Base-by-base conservation (phyloP, 1,140 invertebrate species). In the Papilio polytes region DNA sequence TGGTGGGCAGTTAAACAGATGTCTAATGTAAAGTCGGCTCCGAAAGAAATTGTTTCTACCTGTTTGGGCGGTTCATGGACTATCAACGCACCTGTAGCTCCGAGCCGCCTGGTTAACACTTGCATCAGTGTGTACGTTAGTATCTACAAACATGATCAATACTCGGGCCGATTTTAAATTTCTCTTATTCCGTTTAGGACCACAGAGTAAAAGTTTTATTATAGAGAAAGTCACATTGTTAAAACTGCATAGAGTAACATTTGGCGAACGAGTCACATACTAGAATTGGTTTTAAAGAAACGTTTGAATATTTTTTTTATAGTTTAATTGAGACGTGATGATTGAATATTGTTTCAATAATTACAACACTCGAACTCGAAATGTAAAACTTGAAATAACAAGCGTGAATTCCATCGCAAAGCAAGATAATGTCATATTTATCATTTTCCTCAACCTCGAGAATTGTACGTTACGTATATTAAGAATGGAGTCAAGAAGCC, bases 111-210 rank as follows among this genome's bases (percentile, higher is more conserved):
- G 83, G 81, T 91, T 91, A 91, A 87, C 89, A 87, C 87, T 82
- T 89, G 85, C 86, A 89, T 91, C 83, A 89, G 86, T 84, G 87
- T 84, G 81, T 86, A 82, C 80, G 85, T 90, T 86, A 90, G 88
- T 84, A 83, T 89, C 81, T 85, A 85, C 84, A 89, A 91, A 90
- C 80, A 88, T 82, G 83, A 84, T 85, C 83, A 82, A 84, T 85
- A 78, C 78, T 59, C 80, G 79, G 31, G 31, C 66, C 48, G 70
- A 78, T 78, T 18, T 76, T 78, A 31, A 74, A 78, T 77, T 77
- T 79, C 72, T 46, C 80, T 76, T 80, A n/a, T 74, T 80, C 66
- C 72, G 72, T 73, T 59, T 73, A 26, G 26, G 31, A 4, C 12
- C 59, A 82, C 51, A 85, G 82, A 83, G 80, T 82, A 88, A 66